Evolutionary conservation across 2,888 invertebrate genomes (phyloP).

Genomic region (Microctonus brassicae): DNA sequence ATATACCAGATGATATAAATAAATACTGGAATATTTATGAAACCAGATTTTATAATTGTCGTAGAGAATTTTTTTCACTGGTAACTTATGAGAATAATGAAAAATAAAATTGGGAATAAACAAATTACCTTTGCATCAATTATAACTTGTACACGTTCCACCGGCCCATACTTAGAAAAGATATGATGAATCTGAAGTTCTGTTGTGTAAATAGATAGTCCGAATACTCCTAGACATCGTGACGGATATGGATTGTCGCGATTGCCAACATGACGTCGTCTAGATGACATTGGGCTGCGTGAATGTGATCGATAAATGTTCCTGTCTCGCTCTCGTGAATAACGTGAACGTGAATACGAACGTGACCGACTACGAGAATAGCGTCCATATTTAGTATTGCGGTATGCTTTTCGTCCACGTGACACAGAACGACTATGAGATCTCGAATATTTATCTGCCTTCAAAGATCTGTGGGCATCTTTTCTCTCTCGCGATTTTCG

Average conservation of each 20-base stretch:
- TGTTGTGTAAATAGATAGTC: conserved; percentile 91
- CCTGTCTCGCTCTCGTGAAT: conserved; percentile 75
- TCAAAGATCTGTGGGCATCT: conserved; percentile 62
- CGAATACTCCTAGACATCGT: conserved; percentile 94
- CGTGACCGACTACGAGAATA: conserved; percentile 78
- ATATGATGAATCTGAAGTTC: conserved; percentile 93
- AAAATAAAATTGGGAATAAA: too few relatives aligned
- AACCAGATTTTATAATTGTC: not conserved
- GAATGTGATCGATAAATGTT: conserved; percentile 78
- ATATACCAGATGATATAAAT: conserved; percentile 33
- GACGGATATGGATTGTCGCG: conserved; percentile 90
- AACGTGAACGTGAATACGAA: conserved; percentile 71
- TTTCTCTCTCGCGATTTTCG: conserved; percentile 65
- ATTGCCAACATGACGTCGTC: conserved; percentile 83
- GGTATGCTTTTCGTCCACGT: conserved; percentile 67
- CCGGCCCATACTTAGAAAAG: conserved; percentile 91
- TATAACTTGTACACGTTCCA: conserved; percentile 94
- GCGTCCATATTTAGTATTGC: conserved; percentile 66
- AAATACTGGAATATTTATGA: conserved; percentile 2
- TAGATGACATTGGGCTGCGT: conserved; percentile 86
- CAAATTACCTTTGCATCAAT: conserved; percentile 89
- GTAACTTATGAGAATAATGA: too few relatives aligned
- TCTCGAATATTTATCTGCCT: conserved; percentile 64
- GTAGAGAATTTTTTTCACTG: not conserved
- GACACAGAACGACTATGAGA: conserved; percentile 67